A percentile compares a stretch with the other conserved stretches of the same genome.
phyloP scores from a whole-genome alignment of 2,113 vertebrate species.

The Sander vitreus region DNA sequence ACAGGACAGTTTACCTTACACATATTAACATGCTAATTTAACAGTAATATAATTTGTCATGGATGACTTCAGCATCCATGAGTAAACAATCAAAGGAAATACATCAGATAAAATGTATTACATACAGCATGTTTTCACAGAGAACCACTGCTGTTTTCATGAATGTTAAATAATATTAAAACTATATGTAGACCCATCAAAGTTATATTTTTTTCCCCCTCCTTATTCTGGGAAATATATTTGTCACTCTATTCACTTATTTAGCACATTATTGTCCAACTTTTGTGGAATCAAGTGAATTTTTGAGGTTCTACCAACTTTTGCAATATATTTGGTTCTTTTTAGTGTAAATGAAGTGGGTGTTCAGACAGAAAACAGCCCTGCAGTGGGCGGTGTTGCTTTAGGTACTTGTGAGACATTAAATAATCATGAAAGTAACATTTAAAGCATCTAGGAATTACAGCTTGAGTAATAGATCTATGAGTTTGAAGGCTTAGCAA shows the following conservation, averaged over 20 bases:
- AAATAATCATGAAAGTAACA: background rate
- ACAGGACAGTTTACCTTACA: slow-evolving; percentile 1
- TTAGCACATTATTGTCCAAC: background rate
- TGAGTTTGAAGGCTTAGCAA: background rate
- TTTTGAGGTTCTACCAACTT: background rate
- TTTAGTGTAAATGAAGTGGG: background rate
- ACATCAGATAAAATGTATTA: background rate
- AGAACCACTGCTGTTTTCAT: background rate
- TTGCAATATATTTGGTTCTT: background rate
- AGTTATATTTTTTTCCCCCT: background rate
- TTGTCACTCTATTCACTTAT: background rate
- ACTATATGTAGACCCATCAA: background rate
- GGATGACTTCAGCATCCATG: background rate
- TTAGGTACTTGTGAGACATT: background rate
- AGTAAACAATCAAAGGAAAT: background rate
- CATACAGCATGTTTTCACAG: background rate
- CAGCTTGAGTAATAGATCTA: background rate
- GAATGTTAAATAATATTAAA: background rate
- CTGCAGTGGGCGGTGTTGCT: background rate
- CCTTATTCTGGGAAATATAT: background rate
- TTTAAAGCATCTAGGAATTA: background rate
- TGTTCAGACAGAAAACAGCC: background rate
- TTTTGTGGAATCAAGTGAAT: background rate
- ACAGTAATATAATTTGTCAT: background rate
- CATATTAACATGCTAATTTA: slow-evolving; percentile 4